phyloP scores from a whole-genome alignment of 1,140 invertebrate genomes.

The Trichomalopsis sarcophagae region DNA sequence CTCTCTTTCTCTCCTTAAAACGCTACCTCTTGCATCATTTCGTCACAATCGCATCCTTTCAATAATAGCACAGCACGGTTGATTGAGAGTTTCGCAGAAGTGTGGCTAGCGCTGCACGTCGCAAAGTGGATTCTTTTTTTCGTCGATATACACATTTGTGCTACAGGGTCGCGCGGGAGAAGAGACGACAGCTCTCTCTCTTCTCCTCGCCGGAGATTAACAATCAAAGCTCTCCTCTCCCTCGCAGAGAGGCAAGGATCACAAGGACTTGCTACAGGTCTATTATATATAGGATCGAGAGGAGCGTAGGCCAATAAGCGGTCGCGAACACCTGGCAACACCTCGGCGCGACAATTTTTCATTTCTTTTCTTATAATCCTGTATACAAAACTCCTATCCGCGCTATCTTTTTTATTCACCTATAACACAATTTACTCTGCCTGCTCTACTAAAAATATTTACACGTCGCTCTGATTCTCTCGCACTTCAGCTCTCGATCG shows the following conservation, averaged over 20 bases:
- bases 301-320: conserved; percentile 21
- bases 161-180: not conserved
- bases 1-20: not conserved
- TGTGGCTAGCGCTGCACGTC: conserved; percentile 45
- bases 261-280: not conserved
- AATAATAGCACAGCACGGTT: conserved; percentile 52
- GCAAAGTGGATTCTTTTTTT: conserved; percentile 11
- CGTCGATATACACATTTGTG: not conserved
- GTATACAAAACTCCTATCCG: conserved; percentile 40
- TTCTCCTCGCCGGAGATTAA: not conserved
- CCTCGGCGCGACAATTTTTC: conserved; percentile 21
- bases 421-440: not conserved
- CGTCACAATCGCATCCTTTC: conserved; percentile 31
- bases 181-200: not conserved
- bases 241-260: not conserved
- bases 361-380: conserved; percentile 32
- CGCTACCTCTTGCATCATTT: conserved; percentile 25
- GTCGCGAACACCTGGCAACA: conserved; percentile 42
- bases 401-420: not conserved
- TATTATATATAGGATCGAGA: not conserved
- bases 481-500: not conserved
- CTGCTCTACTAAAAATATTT: conserved; percentile 42
- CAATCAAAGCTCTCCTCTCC: not conserved
- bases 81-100: conserved; percentile 51
- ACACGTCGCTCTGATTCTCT: conserved; percentile 8